Conservation (phyloP, 2,113 vertebrate genomes). For the Halcyon senegalensis region DNA sequence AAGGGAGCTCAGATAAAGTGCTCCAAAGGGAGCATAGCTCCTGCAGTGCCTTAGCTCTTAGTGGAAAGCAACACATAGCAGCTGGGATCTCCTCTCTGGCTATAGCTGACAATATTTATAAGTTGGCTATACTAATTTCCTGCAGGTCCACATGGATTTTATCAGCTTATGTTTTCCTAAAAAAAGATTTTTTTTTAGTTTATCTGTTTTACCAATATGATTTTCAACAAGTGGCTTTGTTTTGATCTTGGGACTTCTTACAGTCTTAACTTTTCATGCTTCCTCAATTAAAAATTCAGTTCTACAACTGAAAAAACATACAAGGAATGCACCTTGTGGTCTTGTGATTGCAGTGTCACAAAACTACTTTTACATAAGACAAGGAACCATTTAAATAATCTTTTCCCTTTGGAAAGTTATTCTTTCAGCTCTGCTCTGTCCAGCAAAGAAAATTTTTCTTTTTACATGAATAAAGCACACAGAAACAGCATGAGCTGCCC, state of each 20-base stretch:
- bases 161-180: not conserved
- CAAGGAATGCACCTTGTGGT: not conserved
- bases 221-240: conserved; percentile 31
- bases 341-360: not conserved
- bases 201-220: not conserved
- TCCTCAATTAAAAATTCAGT: not conserved
- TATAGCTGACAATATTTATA: not conserved
- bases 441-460: not conserved
- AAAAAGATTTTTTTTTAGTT: not conserved
- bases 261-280: not conserved
- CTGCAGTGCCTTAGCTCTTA: not conserved
- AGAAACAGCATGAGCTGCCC: not conserved
- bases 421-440: not conserved
- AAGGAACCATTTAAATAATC: not conserved
- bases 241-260: conserved; percentile 31
- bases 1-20: not conserved
- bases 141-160: not conserved
- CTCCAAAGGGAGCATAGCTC: not conserved
- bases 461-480: not conserved
- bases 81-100: not conserved
- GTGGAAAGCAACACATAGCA: not conserved
- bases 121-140: not conserved
- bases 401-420: not conserved
- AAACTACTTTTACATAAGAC: conserved; percentile 6
- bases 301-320: not conserved